Evolutionary conservation across 2,888 invertebrate genomes (phyloP), one percentile per base, ranked within the genome.

Genomic region (Cepaea hortensis): DNA sequence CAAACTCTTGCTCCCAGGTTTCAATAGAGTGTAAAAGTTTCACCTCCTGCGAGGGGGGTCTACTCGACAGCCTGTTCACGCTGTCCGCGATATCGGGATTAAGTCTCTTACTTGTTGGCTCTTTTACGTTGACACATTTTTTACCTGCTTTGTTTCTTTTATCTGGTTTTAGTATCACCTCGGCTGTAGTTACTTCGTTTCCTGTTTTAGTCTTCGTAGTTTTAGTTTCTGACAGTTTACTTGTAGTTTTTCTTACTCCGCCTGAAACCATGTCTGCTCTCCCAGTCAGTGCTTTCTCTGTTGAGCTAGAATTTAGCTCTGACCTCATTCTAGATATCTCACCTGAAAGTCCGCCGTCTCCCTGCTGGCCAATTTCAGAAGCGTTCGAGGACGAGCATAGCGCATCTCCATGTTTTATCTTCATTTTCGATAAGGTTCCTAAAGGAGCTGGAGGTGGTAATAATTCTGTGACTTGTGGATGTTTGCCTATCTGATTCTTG

Each of bases 1-100:
- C 61, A 77, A 77, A 77, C 20, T 77, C 77, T 13, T 18, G 18
- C n/a, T 77, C 77, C 77, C 77, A 77, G 6, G 9, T 77, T 23
- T 77, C n/a, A n/a, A 61, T 77, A 3, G 55, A 20, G 61, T 61
- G n/a, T 1, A 77, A 11, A 3, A 61, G 77, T 23, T 61, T 77
- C 9, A n/a, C 55, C 13, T 23, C 55, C 55, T 18, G 11, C 23
- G 77, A 23, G 55, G 77, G 77, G 0, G 61, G 77, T 61, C 13
- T 55, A 55, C n/a, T n/a, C 3, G 77, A 61, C 11, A 61, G 23
- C 7, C 77, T 55, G 61, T 61, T 77, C 4, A 77, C 61, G 11
- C 18, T 23, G n/a, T n/a, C 23, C 3, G n/a, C 61, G 11, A 77
- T n/a, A 23, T 55, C 77, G 1, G 77, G 61, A n/a, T 55, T 55